Percentiles rank a stretch among this genome's conserved stretches.
Conservation (phyloP, 92 coral and sea anemone species). For the Bergia sp. region DNA sequence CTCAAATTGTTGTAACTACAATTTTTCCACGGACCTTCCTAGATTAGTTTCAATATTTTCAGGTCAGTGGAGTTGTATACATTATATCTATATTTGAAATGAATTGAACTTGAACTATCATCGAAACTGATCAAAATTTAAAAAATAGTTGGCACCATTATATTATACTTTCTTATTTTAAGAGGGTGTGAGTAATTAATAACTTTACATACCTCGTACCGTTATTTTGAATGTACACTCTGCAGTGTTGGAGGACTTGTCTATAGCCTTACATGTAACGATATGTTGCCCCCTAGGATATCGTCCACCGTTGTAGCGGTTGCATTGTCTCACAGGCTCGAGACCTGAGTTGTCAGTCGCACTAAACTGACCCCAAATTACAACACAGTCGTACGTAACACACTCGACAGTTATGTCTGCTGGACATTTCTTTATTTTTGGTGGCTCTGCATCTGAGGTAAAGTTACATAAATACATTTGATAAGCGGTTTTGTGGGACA, state of each 20-base stretch:
- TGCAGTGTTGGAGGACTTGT: not conserved
- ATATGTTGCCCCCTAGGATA: not conserved
- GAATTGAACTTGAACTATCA: no score
- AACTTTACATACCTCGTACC: not conserved
- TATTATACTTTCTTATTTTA: no score
- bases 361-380: not conserved
- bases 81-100: no score
- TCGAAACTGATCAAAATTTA: no score
- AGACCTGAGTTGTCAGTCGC: not conserved
- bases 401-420: not conserved
- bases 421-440: slow-evolving; percentile 1
- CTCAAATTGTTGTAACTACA: no score
- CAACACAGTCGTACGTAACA: not conserved
- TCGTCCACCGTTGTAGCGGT: not conserved
- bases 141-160: no score
- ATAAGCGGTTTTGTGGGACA: no score
- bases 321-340: not conserved
- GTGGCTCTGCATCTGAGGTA: slow-evolving; percentile 2
- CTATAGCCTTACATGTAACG: not conserved
- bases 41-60: no score
- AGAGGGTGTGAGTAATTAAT: no score
- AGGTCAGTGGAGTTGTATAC: no score
- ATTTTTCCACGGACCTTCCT: no score
- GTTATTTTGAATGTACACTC: not conserved
- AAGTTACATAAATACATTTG: not conserved